A percentile compares a stretch with the other conserved stretches of the same genome.
Conservation (phyloP, 2,888 invertebrate species). For the Timema podura region DNA sequence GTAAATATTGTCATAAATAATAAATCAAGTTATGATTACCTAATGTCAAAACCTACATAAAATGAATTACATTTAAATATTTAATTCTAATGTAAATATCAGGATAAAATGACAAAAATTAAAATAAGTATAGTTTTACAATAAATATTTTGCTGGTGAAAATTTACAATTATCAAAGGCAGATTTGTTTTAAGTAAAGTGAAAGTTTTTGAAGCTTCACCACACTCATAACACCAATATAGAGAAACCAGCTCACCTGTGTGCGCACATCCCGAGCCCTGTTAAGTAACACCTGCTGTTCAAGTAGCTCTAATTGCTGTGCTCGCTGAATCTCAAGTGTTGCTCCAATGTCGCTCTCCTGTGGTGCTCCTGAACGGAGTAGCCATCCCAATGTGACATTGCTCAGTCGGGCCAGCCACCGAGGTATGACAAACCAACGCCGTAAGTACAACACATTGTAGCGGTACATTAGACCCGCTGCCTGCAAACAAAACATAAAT, state of each 20-base stretch:
- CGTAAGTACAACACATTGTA: slow-evolving; percentile 44
- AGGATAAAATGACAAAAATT: no score
- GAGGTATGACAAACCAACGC: slow-evolving; percentile 43
- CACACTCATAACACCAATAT: background rate
- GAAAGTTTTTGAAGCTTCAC: background rate
- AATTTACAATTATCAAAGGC: no score
- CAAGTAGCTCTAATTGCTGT: slow-evolving; percentile 48
- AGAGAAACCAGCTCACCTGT: slow-evolving; percentile 27
- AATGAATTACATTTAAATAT: no score
- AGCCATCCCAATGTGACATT: slow-evolving; percentile 44
- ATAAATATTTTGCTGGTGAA: background rate
- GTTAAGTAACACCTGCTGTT: slow-evolving; percentile 46
- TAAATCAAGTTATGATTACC: no score
- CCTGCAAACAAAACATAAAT: slow-evolving; percentile 30
- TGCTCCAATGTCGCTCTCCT: slow-evolving; percentile 47
- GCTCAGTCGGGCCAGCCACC: slow-evolving; percentile 40
- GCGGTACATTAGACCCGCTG: slow-evolving; percentile 41
- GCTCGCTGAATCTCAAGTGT: slow-evolving; percentile 50
- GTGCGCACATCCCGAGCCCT: slow-evolving; percentile 37
- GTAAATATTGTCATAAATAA: no score
- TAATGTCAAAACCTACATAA: background rate
- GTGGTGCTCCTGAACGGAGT: slow-evolving; percentile 43
- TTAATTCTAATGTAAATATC: no score
- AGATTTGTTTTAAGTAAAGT: no score
- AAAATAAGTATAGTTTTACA: background rate